Evolutionary conservation across 2,113 vertebrate species (phyloP).

Genomic region (Laterallus jamaicensis): DNA sequence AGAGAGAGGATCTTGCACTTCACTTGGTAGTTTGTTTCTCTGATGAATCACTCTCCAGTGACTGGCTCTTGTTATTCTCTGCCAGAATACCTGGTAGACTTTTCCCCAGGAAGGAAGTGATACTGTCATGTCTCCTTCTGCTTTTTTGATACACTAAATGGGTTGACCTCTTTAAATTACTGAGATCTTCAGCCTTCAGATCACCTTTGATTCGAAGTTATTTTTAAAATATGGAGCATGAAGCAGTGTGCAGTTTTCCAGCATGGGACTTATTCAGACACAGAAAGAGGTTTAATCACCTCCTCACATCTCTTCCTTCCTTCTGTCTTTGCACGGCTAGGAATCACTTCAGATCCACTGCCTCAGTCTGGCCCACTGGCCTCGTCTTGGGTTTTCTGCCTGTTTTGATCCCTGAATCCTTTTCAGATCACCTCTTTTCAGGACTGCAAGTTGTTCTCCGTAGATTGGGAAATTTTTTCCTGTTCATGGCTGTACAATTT

Average conservation of each 20-base stretch:
- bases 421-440: neutral
- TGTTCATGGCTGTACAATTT: neutral
- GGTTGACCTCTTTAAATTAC: constrained; percentile 49
- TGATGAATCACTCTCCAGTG: constrained; percentile 43
- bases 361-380: neutral
- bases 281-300: neutral
- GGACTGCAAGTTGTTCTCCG: neutral
- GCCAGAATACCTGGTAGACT: constrained; percentile 22
- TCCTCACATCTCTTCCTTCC: neutral
- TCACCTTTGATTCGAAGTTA: constrained; percentile 43
- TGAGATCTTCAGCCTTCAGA: constrained; percentile 17
- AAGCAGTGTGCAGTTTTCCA: neutral
- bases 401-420: neutral
- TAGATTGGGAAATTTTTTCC: neutral
- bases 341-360: neutral
- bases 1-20: constrained; percentile 25
- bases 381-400: neutral
- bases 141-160: constrained; percentile 42
- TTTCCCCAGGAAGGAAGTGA: constrained; percentile 19
- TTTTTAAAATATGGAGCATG: constrained; percentile 37
- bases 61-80: constrained; percentile 23
- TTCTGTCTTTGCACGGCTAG: neutral
- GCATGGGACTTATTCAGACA: neutral
- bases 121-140: constrained; percentile 8
- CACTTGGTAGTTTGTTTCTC: constrained; percentile 20